Base-by-base conservation (phyloP, 2,888 invertebrate genomes). In the Buathra laborator region DNA sequence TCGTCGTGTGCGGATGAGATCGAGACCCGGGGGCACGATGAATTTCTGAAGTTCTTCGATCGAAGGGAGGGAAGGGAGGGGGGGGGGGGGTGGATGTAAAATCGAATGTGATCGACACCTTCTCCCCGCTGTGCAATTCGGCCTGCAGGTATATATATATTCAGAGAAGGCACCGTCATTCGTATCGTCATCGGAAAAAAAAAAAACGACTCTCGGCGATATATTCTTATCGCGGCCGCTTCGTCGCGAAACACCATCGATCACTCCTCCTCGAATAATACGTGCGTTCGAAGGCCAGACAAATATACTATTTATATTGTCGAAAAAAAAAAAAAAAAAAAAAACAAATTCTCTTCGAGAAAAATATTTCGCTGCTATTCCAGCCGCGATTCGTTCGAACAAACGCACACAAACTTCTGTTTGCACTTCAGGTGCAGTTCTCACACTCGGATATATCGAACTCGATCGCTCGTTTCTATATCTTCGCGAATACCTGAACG, bases 381-480 rank as follows among this genome's bases (percentile, higher is more conserved):
- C 1, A 37, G 37, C 37, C 62, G 68, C 64, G 32, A 43, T 14
- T 14, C 72, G 76, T 46, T 77, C 66, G 77, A 37, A 71, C 77
- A 77, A 76, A 77, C 59, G 68, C 67, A n/a, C n/a, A 14, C 16
- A 56, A 80, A 72, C 74, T 67, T 85, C 84, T 86, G 77, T 90
- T 90, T 89, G 86, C 89, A 86, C 86, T 89, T 88, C 88, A 89
- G 89, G 89, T 90, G 88, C 85, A 88, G 87, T 90, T 90, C 90
- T 90, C 90, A 90, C 88, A 90, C 81, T 83, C 84, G 68, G 85
- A 86, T 85, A 80, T 70, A 75, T 24, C 2, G n/a, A 62, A 32
- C 37, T 32, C 74, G 46, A 64, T 64, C 74, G 62, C 12, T 72
- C 43, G 56, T 24, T 12, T 19, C 37, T 56, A 4, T 19, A 19